Base-by-base conservation (phyloP, 2,113 vertebrate genomes). In the Aegithalos caudatus region DNA sequence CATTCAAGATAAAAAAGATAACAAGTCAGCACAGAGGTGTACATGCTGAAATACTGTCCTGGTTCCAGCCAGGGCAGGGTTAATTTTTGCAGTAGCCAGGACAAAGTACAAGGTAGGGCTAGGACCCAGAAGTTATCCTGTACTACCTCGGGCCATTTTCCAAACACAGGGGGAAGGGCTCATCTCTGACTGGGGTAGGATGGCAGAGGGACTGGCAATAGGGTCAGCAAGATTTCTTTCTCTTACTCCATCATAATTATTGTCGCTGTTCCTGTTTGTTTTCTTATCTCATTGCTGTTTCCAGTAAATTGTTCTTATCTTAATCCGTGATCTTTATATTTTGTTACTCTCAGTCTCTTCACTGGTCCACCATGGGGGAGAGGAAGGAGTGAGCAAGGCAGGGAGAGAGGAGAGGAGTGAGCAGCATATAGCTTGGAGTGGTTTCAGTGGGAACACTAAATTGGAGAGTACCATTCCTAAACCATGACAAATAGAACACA, bases 31-130 rank as follows among this genome's bases (percentile, higher is more conserved):
- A 73, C 14, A 66, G 27, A 22, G 37, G 8, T 40, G 42, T 44
- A 31, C 23, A 20, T 50, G 61, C 22, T 87, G 61, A 87, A 94
- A 85, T 16, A 61, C 10, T 42, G 35, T 56, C 62, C 40, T 62
- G 40, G 20, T 35, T 79, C 65, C 9, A 9, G 29, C n/a, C 5
- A 11, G 56, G n/a, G 12, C 16, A 47, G n/a, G 64, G 24, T 38
- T 61, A 62, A 20, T 54, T 69, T 69, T 53, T 61, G 47, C 33
- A 69, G 23, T 22, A 38, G 33, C 15, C 54, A 45, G 28, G 12
- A 38, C 7, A 1, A 23, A 5, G 40, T 28, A 38, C 7, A 1
- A 23, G 6, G 40, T 28, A 45, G 0, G 1, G 28, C n/a, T 47
- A 61, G 40, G 10, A 79, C 47, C 12, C 64, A 62, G n/a, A 54